Conservation (phyloP, 2,888 invertebrate genomes). For the Lasioglossum zephyrum region DNA sequence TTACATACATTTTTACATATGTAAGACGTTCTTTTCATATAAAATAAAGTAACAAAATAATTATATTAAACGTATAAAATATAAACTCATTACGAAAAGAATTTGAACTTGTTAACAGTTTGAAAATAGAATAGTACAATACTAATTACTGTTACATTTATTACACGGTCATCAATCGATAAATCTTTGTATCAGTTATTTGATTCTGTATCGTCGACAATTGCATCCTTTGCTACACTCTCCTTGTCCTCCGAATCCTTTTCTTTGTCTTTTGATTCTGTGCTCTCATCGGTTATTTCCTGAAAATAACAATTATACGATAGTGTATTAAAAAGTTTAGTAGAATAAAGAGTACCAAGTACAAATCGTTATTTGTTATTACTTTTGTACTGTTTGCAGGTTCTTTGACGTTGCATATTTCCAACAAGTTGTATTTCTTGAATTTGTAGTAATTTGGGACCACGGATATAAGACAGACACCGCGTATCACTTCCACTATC, state of each 20-base stretch:
- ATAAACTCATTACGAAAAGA: neutral
- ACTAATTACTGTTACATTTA: neutral
- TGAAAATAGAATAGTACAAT: slow-evolving; percentile 1
- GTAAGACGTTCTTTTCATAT: neutral
- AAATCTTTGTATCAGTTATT: neutral
- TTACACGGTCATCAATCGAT: neutral
- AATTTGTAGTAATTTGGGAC: slow-evolving; percentile 91
- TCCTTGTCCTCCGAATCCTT: neutral
- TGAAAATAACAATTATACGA: slow-evolving; percentile 9
- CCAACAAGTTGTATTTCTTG: slow-evolving; percentile 94
- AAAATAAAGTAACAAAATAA: neutral
- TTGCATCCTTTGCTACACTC: neutral
- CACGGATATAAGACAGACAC: slow-evolving; percentile 92
- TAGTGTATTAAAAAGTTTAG: neutral
- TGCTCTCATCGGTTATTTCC: neutral
- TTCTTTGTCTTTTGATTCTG: neutral
- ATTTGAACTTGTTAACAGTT: neutral
- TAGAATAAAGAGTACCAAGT: neutral
- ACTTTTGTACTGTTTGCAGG: slow-evolving; percentile 15
- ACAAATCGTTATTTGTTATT: neutral
- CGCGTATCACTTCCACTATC: slow-evolving; percentile 93
- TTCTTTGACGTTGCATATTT: slow-evolving; percentile 82
- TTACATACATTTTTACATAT: slow-evolving; percentile 30
- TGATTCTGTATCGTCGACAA: slow-evolving; percentile 5
- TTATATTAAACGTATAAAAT: neutral